Base-by-base conservation (phyloP, 2,888 invertebrate species). In the Brassicogethes aeneus region DNA sequence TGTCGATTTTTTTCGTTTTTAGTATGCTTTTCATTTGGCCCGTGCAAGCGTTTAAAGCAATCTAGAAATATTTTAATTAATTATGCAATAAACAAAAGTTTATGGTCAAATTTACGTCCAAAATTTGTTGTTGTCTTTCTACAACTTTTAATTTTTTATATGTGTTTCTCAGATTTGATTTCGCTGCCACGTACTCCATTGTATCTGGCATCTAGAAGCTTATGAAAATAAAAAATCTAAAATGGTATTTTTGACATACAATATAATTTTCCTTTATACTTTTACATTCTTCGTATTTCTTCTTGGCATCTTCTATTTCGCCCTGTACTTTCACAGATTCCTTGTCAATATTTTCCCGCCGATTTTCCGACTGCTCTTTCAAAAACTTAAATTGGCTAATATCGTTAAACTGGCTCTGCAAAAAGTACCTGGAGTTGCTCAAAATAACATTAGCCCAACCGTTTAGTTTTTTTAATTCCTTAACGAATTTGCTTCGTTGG, bases 401-500 rank as follows among this genome's bases (percentile, higher is more conserved):
- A 37, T 70, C 68, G 1, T 47, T 42, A 39, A 70, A 66, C 46
- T 76, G 72, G 2, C 72, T 69, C 52, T 70, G 66, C 58, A 79
- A 61, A 1, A 70, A 66, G 42, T 74, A 70, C 45, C 78, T 78
- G 39, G 74, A 73, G 10, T 70, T 66, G 0, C 72, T 71, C 15
- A 79, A 46, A 34, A 68, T 67, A 17, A 77, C 55, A 48, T 74
- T 77, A 0, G 77, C 77, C 23, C 23, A 23, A 23, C 57, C 79
- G 0, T 75, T 73, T 64, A 76, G 70, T 53, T 68, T 73, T 48
- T 79, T 80, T 39, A 79, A 50, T 32, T 76, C 74, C 0, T 64
- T 61, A 2, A 80, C 51, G 44, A 75, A 72, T 7, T 57, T 53
- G 33, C 71, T 61, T 50, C 76, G 77, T 15, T 70, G 65, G 1